phyloP scores from a whole-genome alignment of 2,113 vertebrate genomes.

The Bos taurus region DNA sequence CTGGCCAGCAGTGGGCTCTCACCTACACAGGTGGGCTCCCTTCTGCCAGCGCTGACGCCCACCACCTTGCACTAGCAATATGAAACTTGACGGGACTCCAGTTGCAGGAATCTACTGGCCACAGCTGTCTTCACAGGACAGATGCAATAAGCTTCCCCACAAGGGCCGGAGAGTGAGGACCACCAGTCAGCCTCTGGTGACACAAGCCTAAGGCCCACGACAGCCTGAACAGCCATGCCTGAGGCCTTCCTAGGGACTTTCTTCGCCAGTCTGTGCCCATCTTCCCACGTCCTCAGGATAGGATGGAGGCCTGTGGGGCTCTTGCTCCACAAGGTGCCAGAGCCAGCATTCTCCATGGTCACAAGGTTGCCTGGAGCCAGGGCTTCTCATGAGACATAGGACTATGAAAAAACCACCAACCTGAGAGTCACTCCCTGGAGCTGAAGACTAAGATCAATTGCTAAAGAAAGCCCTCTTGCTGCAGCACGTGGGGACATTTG shows the following conservation, averaged over 20 bases:
- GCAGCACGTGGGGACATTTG: rapidly evolving
- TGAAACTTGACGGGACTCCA: rapidly evolving
- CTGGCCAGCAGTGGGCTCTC: not conserved
- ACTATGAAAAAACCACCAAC: not conserved
- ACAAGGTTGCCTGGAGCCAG: not conserved
- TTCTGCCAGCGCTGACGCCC: rapidly evolving
- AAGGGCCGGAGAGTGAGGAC: not conserved
- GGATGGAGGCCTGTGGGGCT: rapidly evolving
- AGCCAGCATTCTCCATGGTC: not conserved
- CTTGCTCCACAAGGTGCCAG: not conserved
- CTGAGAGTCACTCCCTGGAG: not conserved
- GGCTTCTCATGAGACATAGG: not conserved
- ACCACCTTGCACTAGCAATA: rapidly evolving
- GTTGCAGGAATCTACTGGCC: not conserved
- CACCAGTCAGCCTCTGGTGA: not conserved
- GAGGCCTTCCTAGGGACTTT: not conserved
- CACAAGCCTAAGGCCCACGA: not conserved
- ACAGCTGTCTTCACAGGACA: not conserved
- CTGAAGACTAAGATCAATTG: not conserved
- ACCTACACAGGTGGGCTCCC: too few species aligned
- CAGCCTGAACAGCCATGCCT: rapidly evolving
- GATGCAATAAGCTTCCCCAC: not conserved
- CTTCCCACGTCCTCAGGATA: not conserved
- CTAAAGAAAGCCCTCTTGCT: not conserved
- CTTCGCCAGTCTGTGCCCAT: not conserved